Conservation (phyloP, 1,140 invertebrate genomes). For the Drosophila rhopaloa region DNA sequence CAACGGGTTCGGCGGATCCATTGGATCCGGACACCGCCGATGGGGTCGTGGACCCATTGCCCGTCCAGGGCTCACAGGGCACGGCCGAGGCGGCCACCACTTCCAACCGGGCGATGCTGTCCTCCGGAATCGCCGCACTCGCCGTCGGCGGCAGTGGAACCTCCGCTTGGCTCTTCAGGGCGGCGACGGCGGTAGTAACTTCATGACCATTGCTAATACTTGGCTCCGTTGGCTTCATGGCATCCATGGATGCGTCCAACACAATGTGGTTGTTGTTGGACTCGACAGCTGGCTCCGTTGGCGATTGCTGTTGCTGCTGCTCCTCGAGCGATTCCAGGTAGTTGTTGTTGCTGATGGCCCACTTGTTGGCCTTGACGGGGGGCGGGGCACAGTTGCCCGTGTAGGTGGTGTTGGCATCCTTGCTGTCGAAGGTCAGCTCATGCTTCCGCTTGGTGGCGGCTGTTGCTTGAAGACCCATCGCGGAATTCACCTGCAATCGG, state of each 20-base stretch:
- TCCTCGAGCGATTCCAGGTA: constrained; percentile 81
- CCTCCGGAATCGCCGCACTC: constrained; percentile 81
- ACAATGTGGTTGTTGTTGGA: constrained; percentile 68
- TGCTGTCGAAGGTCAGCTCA: constrained; percentile 84
- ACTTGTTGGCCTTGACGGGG: constrained; percentile 85
- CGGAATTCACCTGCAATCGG: constrained; percentile 89
- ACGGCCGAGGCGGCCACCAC: constrained; percentile 70
- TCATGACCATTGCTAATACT: constrained; percentile 82
- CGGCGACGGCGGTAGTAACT: constrained; percentile 69
- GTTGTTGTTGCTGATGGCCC: constrained; percentile 84
- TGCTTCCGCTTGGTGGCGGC: constrained; percentile 89
- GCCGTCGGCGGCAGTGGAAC: constrained; percentile 78
- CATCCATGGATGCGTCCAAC: constrained; percentile 44
- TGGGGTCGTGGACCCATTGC: constrained; percentile 26
- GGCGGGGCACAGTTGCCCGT: constrained; percentile 80
- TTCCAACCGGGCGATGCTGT: constrained; percentile 85
- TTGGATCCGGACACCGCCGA: constrained; percentile 19
- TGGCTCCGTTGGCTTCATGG: constrained; percentile 42
- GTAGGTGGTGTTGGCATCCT: constrained; percentile 80
- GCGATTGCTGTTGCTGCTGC: constrained; percentile 41
- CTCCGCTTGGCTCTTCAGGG: constrained; percentile 63
- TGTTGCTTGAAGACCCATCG: constrained; percentile 91
- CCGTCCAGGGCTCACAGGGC: constrained; percentile 74
- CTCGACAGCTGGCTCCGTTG: constrained; percentile 39
- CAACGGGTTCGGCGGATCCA: constrained; percentile 64